Conservation (phyloP, 2,888 invertebrate genomes). For the Endomychus coccineus region DNA sequence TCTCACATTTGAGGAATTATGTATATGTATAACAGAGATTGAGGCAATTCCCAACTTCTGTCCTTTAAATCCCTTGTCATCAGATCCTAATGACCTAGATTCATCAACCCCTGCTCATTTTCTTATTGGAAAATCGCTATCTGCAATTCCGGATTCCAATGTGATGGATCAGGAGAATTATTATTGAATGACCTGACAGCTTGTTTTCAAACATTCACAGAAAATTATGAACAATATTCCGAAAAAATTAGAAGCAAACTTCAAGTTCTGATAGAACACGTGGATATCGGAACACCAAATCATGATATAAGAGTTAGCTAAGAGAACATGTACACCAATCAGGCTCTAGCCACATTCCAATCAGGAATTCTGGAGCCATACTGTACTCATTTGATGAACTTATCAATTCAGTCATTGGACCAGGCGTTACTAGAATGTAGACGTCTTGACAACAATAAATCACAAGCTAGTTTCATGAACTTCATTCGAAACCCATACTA, state of each 20-base stretch:
- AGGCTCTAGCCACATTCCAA: conserved; percentile 14
- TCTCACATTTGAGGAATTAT: no score
- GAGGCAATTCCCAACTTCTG: no score
- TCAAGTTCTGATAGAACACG: conserved; percentile 21
- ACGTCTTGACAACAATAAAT: conserved; percentile 16
- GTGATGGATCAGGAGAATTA: conserved; percentile 17
- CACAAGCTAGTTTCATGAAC: conserved; percentile 16
- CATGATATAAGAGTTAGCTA: conserved; percentile 10
- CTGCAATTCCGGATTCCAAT: no score
- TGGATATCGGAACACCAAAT: conserved; percentile 8
- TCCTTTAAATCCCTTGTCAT: no score
- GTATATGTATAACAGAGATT: no score
- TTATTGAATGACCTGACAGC: conserved; percentile 17
- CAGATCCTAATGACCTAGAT: no score
- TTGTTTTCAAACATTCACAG: conserved; percentile 15
- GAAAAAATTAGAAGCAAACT: conserved; percentile 21
- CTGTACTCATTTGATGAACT: conserved; percentile 15
- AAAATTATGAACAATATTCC: conserved; percentile 19
- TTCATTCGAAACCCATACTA: conserved; percentile 4
- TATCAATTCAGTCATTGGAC: conserved; percentile 10
- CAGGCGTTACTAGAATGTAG: conserved; percentile 16
- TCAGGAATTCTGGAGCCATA: conserved; percentile 16
- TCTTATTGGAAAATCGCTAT: no score
- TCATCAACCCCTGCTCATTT: no score
- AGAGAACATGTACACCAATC: conserved; percentile 13